These are phyloP conservation scores for Macrosteles quadrilineatus DNA, from an alignment of 1,140 invertebrate genomes.

Conservation along the genomic window DNA sequence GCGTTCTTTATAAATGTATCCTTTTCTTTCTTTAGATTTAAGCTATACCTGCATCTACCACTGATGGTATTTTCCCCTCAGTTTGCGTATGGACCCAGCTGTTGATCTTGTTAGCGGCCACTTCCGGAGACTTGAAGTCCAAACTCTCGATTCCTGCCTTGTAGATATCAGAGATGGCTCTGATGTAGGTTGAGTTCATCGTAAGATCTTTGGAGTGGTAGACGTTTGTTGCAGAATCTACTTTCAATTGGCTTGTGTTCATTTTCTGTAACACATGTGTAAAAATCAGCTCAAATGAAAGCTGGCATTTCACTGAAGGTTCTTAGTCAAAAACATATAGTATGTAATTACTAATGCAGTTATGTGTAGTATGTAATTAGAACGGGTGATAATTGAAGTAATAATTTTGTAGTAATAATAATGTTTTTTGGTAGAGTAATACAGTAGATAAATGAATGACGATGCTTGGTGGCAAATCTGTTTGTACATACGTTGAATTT, in stretches of 20 bases:
- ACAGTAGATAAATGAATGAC: too few species aligned
- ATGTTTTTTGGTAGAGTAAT: too few species aligned
- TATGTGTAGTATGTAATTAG: too few species aligned
- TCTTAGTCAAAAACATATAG: too few species aligned
- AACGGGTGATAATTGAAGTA: too few species aligned
- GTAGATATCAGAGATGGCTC: slow-evolving; percentile 53
- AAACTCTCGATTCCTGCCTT: slow-evolving; percentile 56
- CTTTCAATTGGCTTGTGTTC: slow-evolving; percentile 42
- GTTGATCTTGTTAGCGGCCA: slow-evolving; percentile 61
- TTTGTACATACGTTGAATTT: too few species aligned
- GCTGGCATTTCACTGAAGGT: too few species aligned
- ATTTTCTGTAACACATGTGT: slow-evolving; percentile 37
- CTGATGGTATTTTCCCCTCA: slow-evolving; percentile 62
- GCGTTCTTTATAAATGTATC: too few species aligned
- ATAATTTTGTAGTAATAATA: too few species aligned
- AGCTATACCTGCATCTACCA: slow-evolving; percentile 62
- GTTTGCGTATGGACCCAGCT: slow-evolving; percentile 63
- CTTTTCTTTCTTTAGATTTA: too few species aligned
- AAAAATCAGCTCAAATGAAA: neutral
- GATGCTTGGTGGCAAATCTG: too few species aligned
- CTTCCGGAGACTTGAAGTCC: slow-evolving; percentile 58
- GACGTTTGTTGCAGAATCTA: slow-evolving; percentile 56
- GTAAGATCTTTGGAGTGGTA: slow-evolving; percentile 54
- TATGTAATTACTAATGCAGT: too few species aligned
- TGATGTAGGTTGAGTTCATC: slow-evolving; percentile 51